These are phyloP conservation scores for Pseudomyrmex sp. DNA, from an alignment of 1,140 invertebrate species.

Conservation along the genomic window DNA sequence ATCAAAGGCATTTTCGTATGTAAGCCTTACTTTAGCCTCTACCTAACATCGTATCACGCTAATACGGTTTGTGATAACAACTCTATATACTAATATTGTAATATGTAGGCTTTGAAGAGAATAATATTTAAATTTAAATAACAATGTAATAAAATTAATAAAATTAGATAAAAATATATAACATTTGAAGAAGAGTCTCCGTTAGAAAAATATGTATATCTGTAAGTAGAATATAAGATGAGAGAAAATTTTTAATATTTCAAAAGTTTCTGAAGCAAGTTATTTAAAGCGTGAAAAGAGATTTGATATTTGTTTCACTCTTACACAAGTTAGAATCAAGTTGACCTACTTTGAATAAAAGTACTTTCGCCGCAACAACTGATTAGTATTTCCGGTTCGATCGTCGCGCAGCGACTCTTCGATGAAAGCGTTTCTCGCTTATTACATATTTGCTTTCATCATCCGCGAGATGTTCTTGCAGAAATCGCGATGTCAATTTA, in stretches of 20 bases:
- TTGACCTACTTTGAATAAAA: constrained; percentile 68
- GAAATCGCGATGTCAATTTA: too few species aligned
- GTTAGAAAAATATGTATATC: not conserved
- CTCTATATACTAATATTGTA: too few species aligned
- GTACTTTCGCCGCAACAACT: constrained; percentile 64
- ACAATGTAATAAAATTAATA: not conserved
- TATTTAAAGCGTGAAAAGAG: not conserved
- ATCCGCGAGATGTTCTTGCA: not conserved
- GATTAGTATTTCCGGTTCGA: constrained; percentile 15
- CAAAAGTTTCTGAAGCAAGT: not conserved
- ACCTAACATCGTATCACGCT: not conserved
- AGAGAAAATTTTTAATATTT: not conserved
- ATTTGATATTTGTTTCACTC: not conserved
- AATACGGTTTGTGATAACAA: too few species aligned
- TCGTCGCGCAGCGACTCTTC: not conserved
- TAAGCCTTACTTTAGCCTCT: not conserved
- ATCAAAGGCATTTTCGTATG: not conserved
- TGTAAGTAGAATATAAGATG: not conserved
- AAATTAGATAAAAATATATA: not conserved
- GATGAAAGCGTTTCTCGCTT: constrained; percentile 15
- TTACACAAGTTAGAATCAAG: constrained; percentile 17
- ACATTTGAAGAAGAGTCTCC: not conserved
- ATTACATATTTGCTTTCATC: not conserved
- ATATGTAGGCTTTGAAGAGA: too few species aligned
- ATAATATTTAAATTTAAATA: not conserved